These are phyloP conservation scores for Dendrocopos noguchii DNA, from an alignment of 2,113 vertebrate species.

Conservation along the genomic window DNA sequence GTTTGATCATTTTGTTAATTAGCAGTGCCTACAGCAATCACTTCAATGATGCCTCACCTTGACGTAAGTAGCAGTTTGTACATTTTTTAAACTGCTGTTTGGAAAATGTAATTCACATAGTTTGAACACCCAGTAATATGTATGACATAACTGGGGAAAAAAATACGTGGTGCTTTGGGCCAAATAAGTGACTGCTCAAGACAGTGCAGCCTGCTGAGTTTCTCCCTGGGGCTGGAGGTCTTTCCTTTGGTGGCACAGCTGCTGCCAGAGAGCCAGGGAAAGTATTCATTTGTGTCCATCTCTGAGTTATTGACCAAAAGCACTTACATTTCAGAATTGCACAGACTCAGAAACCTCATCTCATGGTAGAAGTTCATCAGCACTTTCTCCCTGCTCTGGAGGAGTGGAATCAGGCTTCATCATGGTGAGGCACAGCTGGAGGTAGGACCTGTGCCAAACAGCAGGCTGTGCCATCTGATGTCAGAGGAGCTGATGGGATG, in stretches of 20 bases:
- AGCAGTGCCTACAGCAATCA: constrained; percentile 48
- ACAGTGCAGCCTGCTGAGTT: background rate
- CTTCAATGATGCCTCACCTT: background rate
- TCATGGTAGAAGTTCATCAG: background rate
- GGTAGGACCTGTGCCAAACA: background rate
- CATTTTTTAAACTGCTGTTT: background rate
- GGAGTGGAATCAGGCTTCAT: fast-evolving
- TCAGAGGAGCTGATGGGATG: background rate
- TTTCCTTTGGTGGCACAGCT: background rate
- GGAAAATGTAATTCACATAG: background rate
- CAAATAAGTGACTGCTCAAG: background rate
- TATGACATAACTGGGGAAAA: background rate
- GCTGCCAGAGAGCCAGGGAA: fast-evolving
- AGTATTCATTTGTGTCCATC: too few relatives aligned
- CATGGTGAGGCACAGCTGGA: fast-evolving
- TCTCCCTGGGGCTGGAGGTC: background rate
- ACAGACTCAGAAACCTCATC: fast-evolving
- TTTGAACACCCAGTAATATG: fast-evolving
- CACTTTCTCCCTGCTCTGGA: background rate
- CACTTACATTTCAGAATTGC: background rate
- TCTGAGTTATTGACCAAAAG: background rate
- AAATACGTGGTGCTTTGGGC: background rate
- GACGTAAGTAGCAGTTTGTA: fast-evolving
- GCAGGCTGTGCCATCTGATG: fast-evolving
- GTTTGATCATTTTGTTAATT: constrained; percentile 73